Percentiles rank a stretch among this genome's conserved stretches.
Conservation (phyloP, 2,888 invertebrate genomes). For the Apodemia zela region DNA sequence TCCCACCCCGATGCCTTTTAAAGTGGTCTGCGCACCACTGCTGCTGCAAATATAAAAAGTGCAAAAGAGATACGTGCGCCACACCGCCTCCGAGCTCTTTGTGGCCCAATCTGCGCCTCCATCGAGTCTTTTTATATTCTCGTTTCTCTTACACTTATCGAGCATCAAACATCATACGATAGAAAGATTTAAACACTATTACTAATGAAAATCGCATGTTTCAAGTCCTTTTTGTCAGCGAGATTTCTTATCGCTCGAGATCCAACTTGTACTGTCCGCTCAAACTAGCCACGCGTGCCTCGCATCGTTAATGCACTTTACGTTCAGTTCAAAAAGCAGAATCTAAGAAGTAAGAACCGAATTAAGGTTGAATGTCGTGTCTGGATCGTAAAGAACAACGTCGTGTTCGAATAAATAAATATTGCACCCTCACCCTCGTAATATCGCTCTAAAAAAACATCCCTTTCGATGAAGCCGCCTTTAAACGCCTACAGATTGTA, state of each 20-base stretch:
- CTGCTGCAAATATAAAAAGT: conserved; percentile 77
- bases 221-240: conserved; percentile 68
- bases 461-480: conserved; percentile 78
- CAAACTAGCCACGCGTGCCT: conserved; percentile 55
- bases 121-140: conserved; percentile 71
- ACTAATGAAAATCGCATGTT: conserved; percentile 78
- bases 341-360: conserved; percentile 41
- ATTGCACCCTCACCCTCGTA: conserved; percentile 78
- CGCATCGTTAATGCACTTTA: conserved; percentile 63
- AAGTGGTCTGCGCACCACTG: conserved; percentile 77
- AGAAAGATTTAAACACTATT: conserved; percentile 69
- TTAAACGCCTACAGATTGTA: conserved; percentile 81
- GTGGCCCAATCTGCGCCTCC: conserved; percentile 77
- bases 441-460: conserved; percentile 78
- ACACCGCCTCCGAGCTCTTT: conserved; percentile 78
- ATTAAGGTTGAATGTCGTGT: conserved; percentile 62
- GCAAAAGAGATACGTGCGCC: conserved; percentile 67
- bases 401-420: conserved; percentile 75
- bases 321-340: conserved; percentile 44
- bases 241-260: conserved; percentile 65
- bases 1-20: conserved; percentile 73
- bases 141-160: conserved; percentile 74
- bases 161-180: conserved; percentile 69
- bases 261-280: conserved; percentile 60
- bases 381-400: conserved; percentile 67